Base-by-base conservation (phyloP, 2,797 vertebrate genomes). In the Sebastes iracundus region DNA sequence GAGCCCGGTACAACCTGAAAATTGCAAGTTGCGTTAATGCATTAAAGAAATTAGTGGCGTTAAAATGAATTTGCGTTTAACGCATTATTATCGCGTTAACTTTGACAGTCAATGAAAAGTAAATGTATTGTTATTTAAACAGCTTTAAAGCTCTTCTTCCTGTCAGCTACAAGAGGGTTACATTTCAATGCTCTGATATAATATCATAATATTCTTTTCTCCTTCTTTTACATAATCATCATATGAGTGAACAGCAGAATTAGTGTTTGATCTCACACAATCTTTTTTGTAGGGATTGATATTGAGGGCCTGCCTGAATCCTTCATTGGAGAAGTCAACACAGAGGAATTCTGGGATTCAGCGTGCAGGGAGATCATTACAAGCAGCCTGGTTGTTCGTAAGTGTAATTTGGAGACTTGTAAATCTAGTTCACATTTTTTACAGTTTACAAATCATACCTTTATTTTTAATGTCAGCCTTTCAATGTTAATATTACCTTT, bases 281-380 rank as follows among this genome's bases (percentile, higher is more conserved):
- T 27, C 22, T 42, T 5, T 20, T 72, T 7, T 65, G 12, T 3
- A 80, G 77, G 77, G 28, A 61, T 68, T 23, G 70, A 80, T 30
- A 42, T 80, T 2, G 33, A 66, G 6, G 70, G 20, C 22, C 14
- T 80, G 56, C 56, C 77, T 16, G 77, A 74, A 52, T 67, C 32
- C 32, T 68, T 53, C 0, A 61, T 30, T 23, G 70, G 56, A 67
- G 70, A 67, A 4, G 42, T 23, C 6, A 80, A 67, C 7, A 42
- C 56, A 67, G 70, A 66, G 13, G 70, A 80, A 16, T 18, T 73
- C 18, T 73, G 77, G 77, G 77, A 61, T 30, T 61, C 55, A 4
- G 55, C 25, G 12, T 73, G 70, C 30, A 23, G 30, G 55, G 77
- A 61, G 42, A 73, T 73, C 5, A 80, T 80, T 4, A 27, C 9